phyloP scores from a whole-genome alignment of 2,113 vertebrate genomes.

The Cygnus buccinator region DNA sequence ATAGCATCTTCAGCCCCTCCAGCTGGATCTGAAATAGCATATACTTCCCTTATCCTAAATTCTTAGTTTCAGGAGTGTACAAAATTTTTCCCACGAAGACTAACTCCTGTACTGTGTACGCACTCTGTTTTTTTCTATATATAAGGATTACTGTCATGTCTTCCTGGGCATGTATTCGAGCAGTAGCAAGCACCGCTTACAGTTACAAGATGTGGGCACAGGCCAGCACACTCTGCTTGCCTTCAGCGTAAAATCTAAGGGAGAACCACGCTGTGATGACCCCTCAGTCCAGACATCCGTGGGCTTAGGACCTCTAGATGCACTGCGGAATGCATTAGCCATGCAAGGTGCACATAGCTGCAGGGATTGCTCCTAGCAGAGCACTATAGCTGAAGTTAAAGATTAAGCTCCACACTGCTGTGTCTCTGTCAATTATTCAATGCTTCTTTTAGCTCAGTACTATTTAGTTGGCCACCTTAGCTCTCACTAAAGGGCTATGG shows the following conservation, averaged over 20 bases:
- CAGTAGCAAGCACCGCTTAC: not conserved
- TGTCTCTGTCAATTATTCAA: not conserved
- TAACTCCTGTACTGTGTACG: not conserved
- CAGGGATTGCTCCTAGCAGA: not conserved
- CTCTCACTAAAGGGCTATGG: not conserved
- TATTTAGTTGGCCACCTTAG: not conserved
- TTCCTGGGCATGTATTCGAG: accelerated
- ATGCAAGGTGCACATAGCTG: not conserved
- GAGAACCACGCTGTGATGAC: not conserved
- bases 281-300: not conserved
- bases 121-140: not conserved
- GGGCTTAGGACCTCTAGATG: not conserved
- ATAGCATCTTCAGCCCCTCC: not conserved
- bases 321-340: not conserved
- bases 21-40: not conserved
- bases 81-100: not conserved
- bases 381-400: not conserved
- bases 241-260: not conserved
- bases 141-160: accelerated
- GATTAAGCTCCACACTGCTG: not conserved
- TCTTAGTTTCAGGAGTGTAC: not conserved
- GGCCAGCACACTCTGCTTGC: accelerated
- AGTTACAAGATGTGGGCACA: not conserved
- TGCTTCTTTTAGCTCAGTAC: not conserved
- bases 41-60: accelerated